phyloP scores from a whole-genome alignment of 2,888 invertebrate species.

The Cerastis rubricosa region DNA sequence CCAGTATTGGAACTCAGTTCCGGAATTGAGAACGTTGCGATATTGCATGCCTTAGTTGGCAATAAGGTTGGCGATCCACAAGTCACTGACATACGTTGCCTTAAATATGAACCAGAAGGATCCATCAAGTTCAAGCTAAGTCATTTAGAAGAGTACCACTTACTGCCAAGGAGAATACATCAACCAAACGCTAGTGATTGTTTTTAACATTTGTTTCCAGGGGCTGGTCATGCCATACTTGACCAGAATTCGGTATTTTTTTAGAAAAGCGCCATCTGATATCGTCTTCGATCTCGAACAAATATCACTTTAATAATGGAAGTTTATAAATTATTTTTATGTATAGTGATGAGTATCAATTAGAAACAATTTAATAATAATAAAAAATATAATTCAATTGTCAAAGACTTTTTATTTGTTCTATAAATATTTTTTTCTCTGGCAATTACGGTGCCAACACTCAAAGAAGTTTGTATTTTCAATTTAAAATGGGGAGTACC shows the following conservation, averaged over 20 bases:
- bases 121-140: slow-evolving; percentile 14
- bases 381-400: not conserved
- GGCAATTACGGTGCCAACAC: not conserved
- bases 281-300: not conserved
- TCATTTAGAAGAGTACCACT: slow-evolving; percentile 14
- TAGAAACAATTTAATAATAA: not conserved
- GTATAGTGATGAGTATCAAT: not conserved
- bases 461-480: not conserved
- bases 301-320: not conserved
- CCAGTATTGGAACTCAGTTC: no score
- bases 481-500: not conserved
- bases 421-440: not conserved
- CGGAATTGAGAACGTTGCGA: no score
- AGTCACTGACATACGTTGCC: slow-evolving; percentile 47
- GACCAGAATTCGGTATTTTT: not conserved
- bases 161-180: not conserved
- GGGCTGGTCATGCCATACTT: no score
- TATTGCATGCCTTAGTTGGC: no score
- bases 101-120: slow-evolving; percentile 32
- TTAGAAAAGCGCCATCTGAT: not conserved
- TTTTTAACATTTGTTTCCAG: not conserved
- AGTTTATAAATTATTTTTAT: not conserved
- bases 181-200: not conserved
- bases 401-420: not conserved
- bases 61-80: slow-evolving; percentile 37